Evolutionary conservation across 2,113 vertebrate genomes (phyloP), one percentile per base, ranked within the genome.

Genomic region (Tor tambroides): DNA sequence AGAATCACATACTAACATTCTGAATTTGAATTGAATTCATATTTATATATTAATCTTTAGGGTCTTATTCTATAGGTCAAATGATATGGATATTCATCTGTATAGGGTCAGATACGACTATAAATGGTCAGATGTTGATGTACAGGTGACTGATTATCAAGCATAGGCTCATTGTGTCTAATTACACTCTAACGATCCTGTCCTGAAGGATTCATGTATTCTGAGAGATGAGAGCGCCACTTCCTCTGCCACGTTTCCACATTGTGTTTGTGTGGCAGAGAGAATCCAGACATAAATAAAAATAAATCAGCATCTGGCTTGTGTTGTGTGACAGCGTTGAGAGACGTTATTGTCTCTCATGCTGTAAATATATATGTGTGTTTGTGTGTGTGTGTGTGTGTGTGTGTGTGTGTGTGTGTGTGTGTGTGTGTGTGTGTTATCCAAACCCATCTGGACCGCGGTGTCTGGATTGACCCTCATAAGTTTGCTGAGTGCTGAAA

Each of bases 401-500:
- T 80, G 80, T 14, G 51, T 35, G 15, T 43, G 46, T 51, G 21
- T 9, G 56, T 12, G 59, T 78, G 19, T 65, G 17, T 32, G 28
- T 30, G 65, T 38, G 67, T 80, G 80, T 14, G 51, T 35, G 15
- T 43, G 46, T 51, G 21, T 9, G 56, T 12, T 23, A 81, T 82
- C 65, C 49, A 86, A 72, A 41, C 85, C 80, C 75, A 86, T 89
- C 80, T 63, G 79, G 82, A 80, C 28, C 12, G 26, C 38, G 38
- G 19, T 63, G 76, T 85, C 84, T 78, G 75, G 30, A 35, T 30
- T 84, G 74, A 88, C 74, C 72, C 65, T 51, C 83, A 75, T 78
- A 59, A 88, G 85, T 76, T 84, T 84, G 78, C 87, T 51, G 56
- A 85, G 79, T 85, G 71, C 76, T 80, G 83, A 76, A 86, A 86